Evolutionary conservation across 2,888 invertebrate species (phyloP).

Genomic region (Venusia cambrica): DNA sequence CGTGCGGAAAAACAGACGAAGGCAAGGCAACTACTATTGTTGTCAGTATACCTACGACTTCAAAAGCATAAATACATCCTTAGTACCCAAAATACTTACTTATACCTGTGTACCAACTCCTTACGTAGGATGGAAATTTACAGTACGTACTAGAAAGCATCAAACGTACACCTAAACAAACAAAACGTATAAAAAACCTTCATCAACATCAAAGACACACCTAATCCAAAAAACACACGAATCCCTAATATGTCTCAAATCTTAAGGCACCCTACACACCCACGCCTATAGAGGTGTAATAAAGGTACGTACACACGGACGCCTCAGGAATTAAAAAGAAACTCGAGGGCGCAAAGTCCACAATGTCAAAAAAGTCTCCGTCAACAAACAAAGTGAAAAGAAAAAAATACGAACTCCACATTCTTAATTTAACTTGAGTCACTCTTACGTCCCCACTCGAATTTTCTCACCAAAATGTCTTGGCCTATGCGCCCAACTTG

Average conservation of each 20-base stretch:
- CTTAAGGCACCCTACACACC: constrained; percentile 47
- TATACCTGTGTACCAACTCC: not conserved
- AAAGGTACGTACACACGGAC: constrained; percentile 65
- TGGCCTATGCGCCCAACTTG: constrained; percentile 28
- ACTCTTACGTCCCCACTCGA: constrained; percentile 74
- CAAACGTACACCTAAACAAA: constrained; percentile 50
- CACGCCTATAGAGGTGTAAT: constrained; percentile 51
- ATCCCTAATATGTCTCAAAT: constrained; percentile 65
- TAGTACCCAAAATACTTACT: too few species aligned
- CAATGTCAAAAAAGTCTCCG: constrained; percentile 78
- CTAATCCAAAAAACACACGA: constrained; percentile 76
- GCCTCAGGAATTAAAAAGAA: constrained; percentile 71
- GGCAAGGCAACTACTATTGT: too few species aligned
- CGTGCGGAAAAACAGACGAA: too few species aligned
- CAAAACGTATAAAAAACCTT: constrained; percentile 65
- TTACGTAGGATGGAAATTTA: not conserved
- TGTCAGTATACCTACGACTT: too few species aligned
- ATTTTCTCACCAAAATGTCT: constrained; percentile 37
- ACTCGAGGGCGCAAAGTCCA: constrained; percentile 61
- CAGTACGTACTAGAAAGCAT: constrained; percentile 17
- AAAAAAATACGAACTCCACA: constrained; percentile 71
- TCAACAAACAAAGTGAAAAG: constrained; percentile 74
- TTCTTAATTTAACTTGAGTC: constrained; percentile 82
- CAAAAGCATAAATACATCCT: too few species aligned
- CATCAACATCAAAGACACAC: constrained; percentile 68